These are phyloP conservation scores for Lycocerus yunnanus DNA, from an alignment of 2,888 invertebrate genomes.

Conservation along the genomic window DNA sequence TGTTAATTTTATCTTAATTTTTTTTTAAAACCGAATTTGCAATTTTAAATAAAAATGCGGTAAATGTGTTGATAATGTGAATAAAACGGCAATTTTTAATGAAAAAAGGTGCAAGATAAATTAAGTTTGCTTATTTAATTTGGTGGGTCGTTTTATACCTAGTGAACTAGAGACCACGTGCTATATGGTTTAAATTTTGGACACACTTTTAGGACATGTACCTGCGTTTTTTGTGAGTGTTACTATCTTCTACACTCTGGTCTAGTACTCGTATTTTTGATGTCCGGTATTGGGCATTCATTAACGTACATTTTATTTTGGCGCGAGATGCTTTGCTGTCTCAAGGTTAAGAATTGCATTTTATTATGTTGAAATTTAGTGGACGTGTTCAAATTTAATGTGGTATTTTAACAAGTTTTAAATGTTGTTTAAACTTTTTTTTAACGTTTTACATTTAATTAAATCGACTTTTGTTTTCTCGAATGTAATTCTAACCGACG, in stretches of 20 bases:
- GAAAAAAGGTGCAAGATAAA: constrained; percentile 6
- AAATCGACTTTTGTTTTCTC: neutral
- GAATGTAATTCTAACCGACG: neutral
- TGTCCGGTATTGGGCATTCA: constrained; percentile 11
- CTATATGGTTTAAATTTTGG: constrained; percentile 28
- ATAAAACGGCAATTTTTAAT: neutral
- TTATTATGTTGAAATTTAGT: constrained; percentile 25
- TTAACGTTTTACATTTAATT: constrained; percentile 5
- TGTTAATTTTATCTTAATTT: neutral
- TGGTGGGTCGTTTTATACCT: constrained; percentile 18
- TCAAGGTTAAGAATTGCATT: constrained; percentile 27
- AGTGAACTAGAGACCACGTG: constrained; percentile 25
- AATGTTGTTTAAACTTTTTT: constrained; percentile 12
- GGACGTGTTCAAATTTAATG: constrained; percentile 27
- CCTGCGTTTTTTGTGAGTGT: constrained; percentile 26
- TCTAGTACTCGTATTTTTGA: constrained; percentile 13
- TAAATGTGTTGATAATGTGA: neutral
- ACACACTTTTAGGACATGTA: constrained; percentile 29
- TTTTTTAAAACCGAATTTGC: neutral
- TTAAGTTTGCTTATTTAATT: constrained; percentile 24
- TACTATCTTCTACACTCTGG: constrained; percentile 13
- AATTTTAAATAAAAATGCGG: neutral
- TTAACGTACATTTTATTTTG: constrained; percentile 22
- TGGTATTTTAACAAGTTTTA: constrained; percentile 29
- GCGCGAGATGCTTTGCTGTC: constrained; percentile 23